Evolutionary conservation across 1,140 invertebrate species (phyloP).

Genomic region (Maniola jurtina): DNA sequence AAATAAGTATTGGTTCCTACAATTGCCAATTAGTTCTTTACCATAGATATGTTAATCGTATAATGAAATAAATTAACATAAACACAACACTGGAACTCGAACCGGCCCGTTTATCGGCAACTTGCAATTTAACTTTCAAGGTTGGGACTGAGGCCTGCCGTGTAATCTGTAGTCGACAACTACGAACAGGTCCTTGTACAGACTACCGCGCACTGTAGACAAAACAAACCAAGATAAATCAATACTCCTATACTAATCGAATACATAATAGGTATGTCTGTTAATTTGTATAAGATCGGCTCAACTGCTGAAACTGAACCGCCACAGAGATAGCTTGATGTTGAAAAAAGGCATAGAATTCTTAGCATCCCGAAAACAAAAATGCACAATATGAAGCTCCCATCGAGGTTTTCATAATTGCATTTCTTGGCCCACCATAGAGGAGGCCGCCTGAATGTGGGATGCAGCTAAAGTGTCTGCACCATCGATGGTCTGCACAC

Average conservation of each 20-base stretch:
- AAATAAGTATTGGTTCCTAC: constrained; percentile 20
- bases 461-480: no score
- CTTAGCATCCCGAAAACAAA: no score
- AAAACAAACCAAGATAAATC: not conserved
- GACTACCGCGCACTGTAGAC: constrained; percentile 1
- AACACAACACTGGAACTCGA: constrained; percentile 46
- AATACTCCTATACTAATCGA: not conserved
- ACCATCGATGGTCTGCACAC: no score
- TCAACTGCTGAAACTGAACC: no score
- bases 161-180: constrained; percentile 41
- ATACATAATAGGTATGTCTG: not conserved
- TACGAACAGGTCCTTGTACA: constrained; percentile 36
- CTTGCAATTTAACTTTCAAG: constrained; percentile 63
- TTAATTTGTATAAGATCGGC: not conserved
- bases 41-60: constrained; percentile 50
- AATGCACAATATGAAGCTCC: no score
- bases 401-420: no score
- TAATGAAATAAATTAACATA: constrained; percentile 60
- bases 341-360: no score
- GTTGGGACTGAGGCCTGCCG: constrained; percentile 39
- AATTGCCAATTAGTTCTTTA: constrained; percentile 29
- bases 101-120: constrained; percentile 46
- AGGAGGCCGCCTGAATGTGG: no score
- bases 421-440: no score
- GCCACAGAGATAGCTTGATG: no score